Percentiles rank a stretch among this genome's conserved stretches.
These are phyloP conservation scores for Rallus limicola DNA, from an alignment of 2,113 vertebrate species.

Conservation along the genomic window DNA sequence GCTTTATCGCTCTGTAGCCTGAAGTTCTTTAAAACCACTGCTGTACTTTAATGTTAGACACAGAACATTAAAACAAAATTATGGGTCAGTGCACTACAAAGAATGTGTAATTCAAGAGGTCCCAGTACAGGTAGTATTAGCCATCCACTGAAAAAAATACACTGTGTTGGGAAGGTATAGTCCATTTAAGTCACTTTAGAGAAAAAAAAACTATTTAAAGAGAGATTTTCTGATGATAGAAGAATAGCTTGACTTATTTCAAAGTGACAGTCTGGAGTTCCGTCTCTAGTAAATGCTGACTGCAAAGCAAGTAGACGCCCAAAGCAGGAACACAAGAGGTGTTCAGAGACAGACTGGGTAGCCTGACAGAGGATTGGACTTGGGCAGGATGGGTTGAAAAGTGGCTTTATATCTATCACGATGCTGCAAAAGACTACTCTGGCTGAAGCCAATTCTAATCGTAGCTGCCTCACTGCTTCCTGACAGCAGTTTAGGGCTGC, in stretches of 20 bases:
- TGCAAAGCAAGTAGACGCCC: background rate
- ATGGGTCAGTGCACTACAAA: background rate
- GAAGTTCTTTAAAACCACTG: background rate
- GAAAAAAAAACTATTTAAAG: background rate
- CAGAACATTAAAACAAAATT: background rate
- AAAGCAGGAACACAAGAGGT: background rate
- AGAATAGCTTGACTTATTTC: background rate
- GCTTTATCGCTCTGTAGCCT: background rate
- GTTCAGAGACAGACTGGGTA: background rate
- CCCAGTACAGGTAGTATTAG: background rate
- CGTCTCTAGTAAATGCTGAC: background rate
- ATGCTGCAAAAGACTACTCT: background rate
- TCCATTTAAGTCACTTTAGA: background rate
- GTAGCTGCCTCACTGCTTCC: background rate
- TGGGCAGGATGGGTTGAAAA: background rate
- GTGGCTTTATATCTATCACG: background rate
- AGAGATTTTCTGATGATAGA: background rate
- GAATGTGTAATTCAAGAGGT: background rate
- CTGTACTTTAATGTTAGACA: background rate
- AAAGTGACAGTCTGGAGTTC: background rate
- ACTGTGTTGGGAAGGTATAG: background rate
- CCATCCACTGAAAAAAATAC: background rate
- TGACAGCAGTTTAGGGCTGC: background rate
- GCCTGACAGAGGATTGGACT: background rate
- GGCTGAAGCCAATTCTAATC: background rate